phyloP scores from a whole-genome alignment of 2,888 invertebrate species.

The Cecidostiba fungosa region DNA sequence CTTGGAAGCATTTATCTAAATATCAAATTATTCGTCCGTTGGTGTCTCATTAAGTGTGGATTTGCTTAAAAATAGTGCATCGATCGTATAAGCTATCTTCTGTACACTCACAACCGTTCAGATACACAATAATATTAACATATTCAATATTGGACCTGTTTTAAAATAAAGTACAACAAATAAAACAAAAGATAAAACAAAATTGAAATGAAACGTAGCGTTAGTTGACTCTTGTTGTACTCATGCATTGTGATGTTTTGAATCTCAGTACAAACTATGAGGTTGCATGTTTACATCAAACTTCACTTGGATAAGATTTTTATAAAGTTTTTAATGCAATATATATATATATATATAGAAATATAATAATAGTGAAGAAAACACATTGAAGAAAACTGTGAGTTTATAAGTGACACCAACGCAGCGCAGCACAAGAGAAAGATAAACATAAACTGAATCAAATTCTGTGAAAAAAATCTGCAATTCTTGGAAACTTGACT shows the following conservation, averaged over 20 bases:
- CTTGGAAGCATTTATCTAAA: conserved; percentile 55
- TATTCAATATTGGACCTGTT: conserved; percentile 77
- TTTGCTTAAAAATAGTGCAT: conserved; percentile 72
- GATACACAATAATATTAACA: conserved; percentile 78
- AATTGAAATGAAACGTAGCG: conserved; percentile 41
- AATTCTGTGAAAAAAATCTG: conserved; percentile 63
- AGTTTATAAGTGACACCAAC: conserved; percentile 46
- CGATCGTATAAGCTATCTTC: conserved; percentile 74
- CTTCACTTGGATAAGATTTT: conserved; percentile 30
- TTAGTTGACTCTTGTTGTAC: conserved; percentile 22
- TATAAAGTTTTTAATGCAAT: conserved; percentile 22
- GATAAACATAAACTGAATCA: conserved; percentile 63
- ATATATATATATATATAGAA: conserved; percentile 46
- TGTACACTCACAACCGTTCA: conserved; percentile 78
- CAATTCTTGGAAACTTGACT: conserved; percentile 72
- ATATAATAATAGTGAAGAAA: conserved; percentile 11
- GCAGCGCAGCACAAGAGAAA: conserved; percentile 61
- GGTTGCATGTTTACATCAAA: conserved; percentile 36
- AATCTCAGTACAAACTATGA: conserved; percentile 29
- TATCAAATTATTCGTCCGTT: conserved; percentile 55
- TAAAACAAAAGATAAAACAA: conserved; percentile 58
- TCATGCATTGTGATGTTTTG: conserved; percentile 38
- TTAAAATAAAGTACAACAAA: conserved; percentile 62
- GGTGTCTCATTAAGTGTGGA: conserved; percentile 72
- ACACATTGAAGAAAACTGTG: conserved; percentile 42